Percentiles rank a stretch among this genome's conserved stretches.
Evolutionary conservation across 1,140 invertebrate genomes (phyloP).

Genomic region (Agrilus planipennis): DNA sequence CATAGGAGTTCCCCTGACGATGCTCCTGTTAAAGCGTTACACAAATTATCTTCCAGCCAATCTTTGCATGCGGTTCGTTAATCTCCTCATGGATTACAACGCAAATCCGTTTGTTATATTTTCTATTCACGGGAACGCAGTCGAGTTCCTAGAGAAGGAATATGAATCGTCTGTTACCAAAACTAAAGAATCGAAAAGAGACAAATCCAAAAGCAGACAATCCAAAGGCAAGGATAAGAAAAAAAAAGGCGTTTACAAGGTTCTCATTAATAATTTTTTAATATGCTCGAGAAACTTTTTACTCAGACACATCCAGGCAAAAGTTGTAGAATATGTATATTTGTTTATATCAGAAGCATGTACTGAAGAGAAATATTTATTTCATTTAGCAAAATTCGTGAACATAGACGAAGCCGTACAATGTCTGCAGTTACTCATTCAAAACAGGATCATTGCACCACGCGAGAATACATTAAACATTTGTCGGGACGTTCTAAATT

Average conservation of each 20-base stretch:
- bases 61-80: too few relatives aligned
- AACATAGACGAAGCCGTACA: conserved; percentile 10
- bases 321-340: conserved; percentile 13
- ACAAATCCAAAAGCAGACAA: not conserved
- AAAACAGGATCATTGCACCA: conserved; percentile 8
- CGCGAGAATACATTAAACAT: not conserved
- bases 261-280: conserved; percentile 13
- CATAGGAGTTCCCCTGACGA: conserved; percentile 23
- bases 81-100: conserved; percentile 15
- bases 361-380: conserved; percentile 10
- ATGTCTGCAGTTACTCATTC: conserved; percentile 14
- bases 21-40: conserved; percentile 23
- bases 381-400: conserved; percentile 15
- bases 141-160: conserved; percentile 16
- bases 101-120: conserved; percentile 20
- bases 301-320: conserved; percentile 15
- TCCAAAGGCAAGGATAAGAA: not conserved
- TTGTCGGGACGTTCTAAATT: conserved; percentile 1
- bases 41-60: conserved; percentile 13
- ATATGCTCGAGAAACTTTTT: conserved; percentile 6
- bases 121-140: not conserved
- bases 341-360: conserved; percentile 9
- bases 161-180: conserved; percentile 1
- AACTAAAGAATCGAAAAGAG: conserved; percentile 10
- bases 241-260: conserved; percentile 7